Base-by-base conservation (phyloP, 2,797 vertebrate genomes). In the Morus bassanus region DNA sequence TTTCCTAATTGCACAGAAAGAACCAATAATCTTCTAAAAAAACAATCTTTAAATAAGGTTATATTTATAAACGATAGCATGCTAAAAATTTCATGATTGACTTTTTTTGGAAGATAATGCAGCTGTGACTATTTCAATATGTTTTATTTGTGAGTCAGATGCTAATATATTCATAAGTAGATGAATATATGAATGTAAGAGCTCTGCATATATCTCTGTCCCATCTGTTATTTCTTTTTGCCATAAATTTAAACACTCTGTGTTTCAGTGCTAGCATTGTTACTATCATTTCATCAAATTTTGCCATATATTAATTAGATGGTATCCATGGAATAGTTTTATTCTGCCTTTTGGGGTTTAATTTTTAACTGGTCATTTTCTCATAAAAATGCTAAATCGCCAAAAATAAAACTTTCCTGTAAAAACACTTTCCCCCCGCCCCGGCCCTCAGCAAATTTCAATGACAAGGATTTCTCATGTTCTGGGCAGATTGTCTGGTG, bases 181-280 rank as follows among this genome's bases (percentile, higher is more conserved):
- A 92, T 74, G 90, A 93, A 94, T 79, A 85, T 41, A 75, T 79
- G 61, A 91, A 86, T 69, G 46, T 46, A 76, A 75, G 17, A 86
- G 45, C 41, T 91, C 53, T 91, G 41, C 76, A 51, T 72, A 64
- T 74, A 75, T 73, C 67, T 97, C 89, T 87, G 10, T 80, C 97
- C 89, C 93, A 94, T 94, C 94, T 89, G 81, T 87, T 96, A 95
- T 93, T 94, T 91, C 82, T 89, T 93, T 95, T 92, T 95, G 53
- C 46, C 75, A 50, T 86, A 63, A 75, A 72, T 93, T 95, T 96
- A 91, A 96, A 92, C 76, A 72, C 18, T 50, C 51, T 72, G 23
- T 86, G 77, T 94, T 94, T 94, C 61, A 68, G 39, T 81, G 65
- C 30, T 96, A 91, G 13, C 87, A 93, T 94, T 97, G 72, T 90